Percentiles rank a stretch among this genome's conserved stretches.
phyloP scores from a whole-genome alignment of 2,113 vertebrate genomes.

The Acrocephalus arundinaceus region DNA sequence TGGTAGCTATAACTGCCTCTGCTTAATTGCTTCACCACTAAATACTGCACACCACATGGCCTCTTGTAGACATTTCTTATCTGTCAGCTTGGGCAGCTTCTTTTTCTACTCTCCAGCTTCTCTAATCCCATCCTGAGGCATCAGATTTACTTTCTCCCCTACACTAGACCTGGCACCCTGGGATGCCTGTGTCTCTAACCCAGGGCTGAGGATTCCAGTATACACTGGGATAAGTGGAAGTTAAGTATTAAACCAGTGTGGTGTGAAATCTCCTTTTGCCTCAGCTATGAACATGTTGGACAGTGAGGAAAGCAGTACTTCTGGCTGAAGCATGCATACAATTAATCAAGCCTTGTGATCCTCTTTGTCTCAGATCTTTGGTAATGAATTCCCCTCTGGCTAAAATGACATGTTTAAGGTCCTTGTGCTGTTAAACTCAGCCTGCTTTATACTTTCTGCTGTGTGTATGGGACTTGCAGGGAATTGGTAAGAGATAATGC shows the following conservation, averaged over 20 bases:
- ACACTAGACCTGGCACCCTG: neutral
- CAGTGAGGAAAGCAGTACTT: neutral
- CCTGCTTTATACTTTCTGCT: neutral
- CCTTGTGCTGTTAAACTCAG: neutral
- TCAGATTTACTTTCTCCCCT: neutral
- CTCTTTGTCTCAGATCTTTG: neutral
- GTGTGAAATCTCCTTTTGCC: neutral
- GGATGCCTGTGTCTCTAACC: neutral
- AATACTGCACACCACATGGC: neutral
- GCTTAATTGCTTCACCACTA: neutral
- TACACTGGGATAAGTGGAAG: neutral
- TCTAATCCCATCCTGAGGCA: constrained; percentile 6
- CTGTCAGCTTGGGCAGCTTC: neutral
- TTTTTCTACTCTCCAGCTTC: neutral
- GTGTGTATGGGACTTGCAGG: neutral
- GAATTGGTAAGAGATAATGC: neutral
- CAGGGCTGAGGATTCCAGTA: neutral
- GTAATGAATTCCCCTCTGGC: neutral
- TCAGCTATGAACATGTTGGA: neutral
- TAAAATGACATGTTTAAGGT: neutral
- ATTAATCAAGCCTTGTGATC: neutral
- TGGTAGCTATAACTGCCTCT: neutral
- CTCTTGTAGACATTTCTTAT: neutral
- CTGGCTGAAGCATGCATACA: neutral
- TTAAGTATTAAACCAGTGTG: neutral